Evolutionary conservation across 2,888 invertebrate species (phyloP).

Genomic region (Uloborus plumipes): DNA sequence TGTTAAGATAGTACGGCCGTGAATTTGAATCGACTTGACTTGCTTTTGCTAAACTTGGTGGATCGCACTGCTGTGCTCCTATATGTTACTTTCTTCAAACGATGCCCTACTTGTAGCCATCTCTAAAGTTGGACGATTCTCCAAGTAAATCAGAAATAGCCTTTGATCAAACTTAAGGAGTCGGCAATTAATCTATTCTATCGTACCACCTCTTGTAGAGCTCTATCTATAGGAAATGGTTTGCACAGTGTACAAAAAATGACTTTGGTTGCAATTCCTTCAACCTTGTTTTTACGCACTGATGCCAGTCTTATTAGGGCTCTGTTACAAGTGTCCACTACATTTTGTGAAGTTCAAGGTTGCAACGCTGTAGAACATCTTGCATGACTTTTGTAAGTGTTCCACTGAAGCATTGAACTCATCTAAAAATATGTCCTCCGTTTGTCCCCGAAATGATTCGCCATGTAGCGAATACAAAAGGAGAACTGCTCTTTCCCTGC

Average conservation of each 20-base stretch:
- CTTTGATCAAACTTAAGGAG: neutral
- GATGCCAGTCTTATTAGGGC: neutral
- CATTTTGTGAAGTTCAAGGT: neutral
- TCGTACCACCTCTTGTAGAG: neutral
- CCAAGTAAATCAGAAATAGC: no score
- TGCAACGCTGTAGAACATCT: neutral
- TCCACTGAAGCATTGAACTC: neutral
- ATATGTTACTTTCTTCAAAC: neutral
- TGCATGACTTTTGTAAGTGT: neutral
- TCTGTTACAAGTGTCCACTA: neutral
- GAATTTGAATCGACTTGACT: no score
- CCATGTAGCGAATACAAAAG: neutral
- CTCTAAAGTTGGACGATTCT: neutral
- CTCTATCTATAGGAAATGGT: neutral
- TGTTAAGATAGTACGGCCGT: no score
- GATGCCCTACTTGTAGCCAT: neutral
- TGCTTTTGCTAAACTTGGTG: no score
- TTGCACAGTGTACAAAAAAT: constrained; percentile 1
- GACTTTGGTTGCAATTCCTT: neutral
- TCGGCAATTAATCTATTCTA: neutral
- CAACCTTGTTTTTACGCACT: neutral
- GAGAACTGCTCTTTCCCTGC: neutral
- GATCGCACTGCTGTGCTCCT: no score
- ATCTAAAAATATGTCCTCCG: neutral
- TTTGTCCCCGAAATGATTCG: neutral